phyloP scores from a whole-genome alignment of 1,140 invertebrate genomes.

The Zaprionus taronus region DNA sequence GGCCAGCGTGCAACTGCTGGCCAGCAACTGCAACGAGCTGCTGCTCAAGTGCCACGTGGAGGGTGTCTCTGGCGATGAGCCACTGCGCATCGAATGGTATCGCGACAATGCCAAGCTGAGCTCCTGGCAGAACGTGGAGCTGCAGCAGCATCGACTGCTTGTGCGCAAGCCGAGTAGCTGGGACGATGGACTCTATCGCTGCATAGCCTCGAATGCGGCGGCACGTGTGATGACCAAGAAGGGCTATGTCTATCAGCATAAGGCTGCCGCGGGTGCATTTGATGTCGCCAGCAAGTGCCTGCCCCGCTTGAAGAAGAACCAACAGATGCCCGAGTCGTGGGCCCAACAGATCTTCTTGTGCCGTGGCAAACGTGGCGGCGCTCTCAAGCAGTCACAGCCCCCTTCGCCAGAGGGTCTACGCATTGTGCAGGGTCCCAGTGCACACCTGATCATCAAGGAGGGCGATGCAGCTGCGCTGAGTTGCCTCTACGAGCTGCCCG shows the following conservation, averaged over 20 bases:
- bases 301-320: conserved; percentile 84
- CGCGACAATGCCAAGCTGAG: conserved; percentile 88
- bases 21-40: conserved; percentile 87
- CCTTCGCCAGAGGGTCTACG: conserved; percentile 63
- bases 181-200: conserved; percentile 90
- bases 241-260: conserved; percentile 85
- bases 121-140: conserved; percentile 86
- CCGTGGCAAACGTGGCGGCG: conserved; percentile 70
- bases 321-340: conserved; percentile 86
- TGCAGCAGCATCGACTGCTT: conserved; percentile 88
- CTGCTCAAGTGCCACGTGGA: conserved; percentile 90
- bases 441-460: conserved; percentile 87
- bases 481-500: conserved; percentile 87
- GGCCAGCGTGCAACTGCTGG: conserved; percentile 88
- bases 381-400: conserved; percentile 32
- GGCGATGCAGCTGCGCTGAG: conserved; percentile 87
- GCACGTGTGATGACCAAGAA: conserved; percentile 89
- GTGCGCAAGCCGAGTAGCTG: conserved; percentile 86
- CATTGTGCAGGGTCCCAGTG: conserved; percentile 84
- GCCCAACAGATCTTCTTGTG: conserved; percentile 85
- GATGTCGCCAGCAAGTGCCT: conserved; percentile 50
- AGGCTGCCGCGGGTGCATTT: conserved; percentile 19
- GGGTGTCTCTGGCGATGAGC: conserved; percentile 87
- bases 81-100: conserved; percentile 91
- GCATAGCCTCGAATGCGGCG: conserved; percentile 90